phyloP scores from a whole-genome alignment of 2,797 vertebrate species.

The Gadopsis bispinosus region DNA sequence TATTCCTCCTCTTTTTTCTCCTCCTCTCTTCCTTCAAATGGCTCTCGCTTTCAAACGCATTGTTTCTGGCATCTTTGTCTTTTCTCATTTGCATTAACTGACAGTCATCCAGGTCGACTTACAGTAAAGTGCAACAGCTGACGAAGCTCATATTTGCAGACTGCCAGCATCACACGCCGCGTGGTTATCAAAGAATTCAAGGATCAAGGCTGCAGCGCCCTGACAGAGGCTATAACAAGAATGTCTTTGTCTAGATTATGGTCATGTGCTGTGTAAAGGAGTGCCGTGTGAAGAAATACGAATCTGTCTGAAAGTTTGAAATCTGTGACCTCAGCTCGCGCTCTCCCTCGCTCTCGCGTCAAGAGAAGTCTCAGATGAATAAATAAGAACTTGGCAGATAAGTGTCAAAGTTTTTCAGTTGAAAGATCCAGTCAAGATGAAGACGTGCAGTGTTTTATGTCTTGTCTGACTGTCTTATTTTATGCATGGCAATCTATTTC shows the following conservation, averaged over 20 bases:
- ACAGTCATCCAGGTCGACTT: constrained; percentile 31
- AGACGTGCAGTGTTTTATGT: constrained; percentile 5
- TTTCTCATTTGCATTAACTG: constrained; percentile 34
- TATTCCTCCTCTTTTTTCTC: too few relatives aligned
- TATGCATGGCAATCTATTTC: constrained; percentile 40
- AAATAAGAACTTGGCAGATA: constrained; percentile 36
- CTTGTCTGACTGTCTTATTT: constrained; percentile 23
- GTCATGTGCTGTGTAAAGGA: constrained; percentile 31
- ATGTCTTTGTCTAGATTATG: constrained; percentile 29
- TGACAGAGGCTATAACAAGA: constrained; percentile 45
- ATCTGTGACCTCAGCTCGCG: constrained; percentile 30
- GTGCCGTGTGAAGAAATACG: neutral
- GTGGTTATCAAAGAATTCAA: constrained; percentile 37
- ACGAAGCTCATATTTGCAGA: constrained; percentile 40
- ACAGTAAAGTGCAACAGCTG: constrained; percentile 53
- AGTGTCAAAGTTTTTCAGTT: constrained; percentile 31
- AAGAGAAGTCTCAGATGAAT: constrained; percentile 35
- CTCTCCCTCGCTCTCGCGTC: constrained; percentile 29
- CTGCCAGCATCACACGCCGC: constrained; percentile 42
- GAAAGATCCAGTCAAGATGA: constrained; percentile 31
- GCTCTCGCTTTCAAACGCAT: neutral
- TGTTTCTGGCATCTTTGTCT: constrained; percentile 15
- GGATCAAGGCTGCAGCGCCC: constrained; percentile 47
- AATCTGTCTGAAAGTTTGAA: constrained; percentile 38
- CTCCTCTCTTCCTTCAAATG: constrained; percentile 6